Conservation (phyloP, 2,888 invertebrate species). For the Eulithis testata region DNA sequence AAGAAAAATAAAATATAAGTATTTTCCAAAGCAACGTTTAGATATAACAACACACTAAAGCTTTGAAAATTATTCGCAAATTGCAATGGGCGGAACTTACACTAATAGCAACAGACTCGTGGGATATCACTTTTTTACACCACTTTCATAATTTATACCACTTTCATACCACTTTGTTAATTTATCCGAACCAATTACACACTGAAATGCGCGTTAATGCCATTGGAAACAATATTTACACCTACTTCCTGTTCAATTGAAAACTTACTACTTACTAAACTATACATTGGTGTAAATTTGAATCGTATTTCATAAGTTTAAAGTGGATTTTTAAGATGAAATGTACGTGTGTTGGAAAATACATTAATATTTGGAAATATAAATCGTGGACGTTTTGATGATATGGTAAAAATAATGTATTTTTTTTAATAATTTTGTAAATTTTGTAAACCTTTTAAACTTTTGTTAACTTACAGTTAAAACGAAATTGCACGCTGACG, state of each 20-base stretch:
- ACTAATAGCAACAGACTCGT: constrained; percentile 48
- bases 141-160: constrained; percentile 78
- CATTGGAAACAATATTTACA: constrained; percentile 62
- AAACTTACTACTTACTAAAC: constrained; percentile 38
- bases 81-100: constrained; percentile 25
- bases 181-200: constrained; percentile 81
- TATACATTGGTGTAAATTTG: constrained; percentile 19
- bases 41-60: neutral
- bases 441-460: no score
- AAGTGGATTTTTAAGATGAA: constrained; percentile 31
- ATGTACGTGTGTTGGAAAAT: constrained; percentile 7
- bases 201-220: constrained; percentile 66
- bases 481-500: no score
- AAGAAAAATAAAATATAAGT: no score
- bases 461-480: no score
- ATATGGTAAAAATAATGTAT: no score
- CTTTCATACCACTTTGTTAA: constrained; percentile 77
- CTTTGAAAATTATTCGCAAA: constrained; percentile 4
- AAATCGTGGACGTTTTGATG: no score
- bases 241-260: constrained; percentile 63
- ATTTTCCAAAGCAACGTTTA: no score
- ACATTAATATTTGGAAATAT: no score
- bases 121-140: constrained; percentile 76
- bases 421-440: no score
- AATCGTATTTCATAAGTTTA: neutral